Conservation (phyloP, 2,113 vertebrate genomes). For the Antidorcas marsupialis region DNA sequence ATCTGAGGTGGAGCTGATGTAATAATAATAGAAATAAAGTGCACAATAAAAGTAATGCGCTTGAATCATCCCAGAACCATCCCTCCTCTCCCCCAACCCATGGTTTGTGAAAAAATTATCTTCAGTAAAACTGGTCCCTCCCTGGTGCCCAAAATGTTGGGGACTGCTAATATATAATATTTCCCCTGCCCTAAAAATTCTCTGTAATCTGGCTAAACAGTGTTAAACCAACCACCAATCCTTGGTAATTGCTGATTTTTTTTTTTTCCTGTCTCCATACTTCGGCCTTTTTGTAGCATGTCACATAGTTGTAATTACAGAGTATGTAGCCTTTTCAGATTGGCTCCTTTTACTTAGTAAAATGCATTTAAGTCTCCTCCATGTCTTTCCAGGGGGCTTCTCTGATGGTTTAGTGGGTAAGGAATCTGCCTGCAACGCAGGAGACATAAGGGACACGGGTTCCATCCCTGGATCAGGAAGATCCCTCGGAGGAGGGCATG, state of each 20-base stretch:
- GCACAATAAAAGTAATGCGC: background rate
- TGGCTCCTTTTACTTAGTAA: background rate
- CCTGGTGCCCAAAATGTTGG: background rate
- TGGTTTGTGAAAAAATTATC: background rate
- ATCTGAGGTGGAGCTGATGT: background rate
- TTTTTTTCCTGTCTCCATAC: background rate
- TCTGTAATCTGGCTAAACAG: background rate
- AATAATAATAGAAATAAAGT: background rate
- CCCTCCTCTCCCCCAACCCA: background rate
- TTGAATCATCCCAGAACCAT: background rate
- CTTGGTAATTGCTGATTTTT: background rate
- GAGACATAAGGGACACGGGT: rapidly evolving
- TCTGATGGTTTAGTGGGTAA: background rate
- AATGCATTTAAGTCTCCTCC: background rate
- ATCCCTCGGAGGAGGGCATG: background rate
- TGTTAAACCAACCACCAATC: background rate
- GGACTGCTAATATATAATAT: background rate
- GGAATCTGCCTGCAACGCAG: background rate
- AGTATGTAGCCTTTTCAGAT: background rate
- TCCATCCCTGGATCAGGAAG: background rate
- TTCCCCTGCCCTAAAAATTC: background rate
- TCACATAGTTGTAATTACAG: background rate
- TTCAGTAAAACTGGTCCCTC: background rate
- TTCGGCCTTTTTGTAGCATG: background rate
- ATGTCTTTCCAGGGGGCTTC: background rate